These are phyloP conservation scores for Bursaphelenchus mucronatus DNA, from an alignment of 1,140 invertebrate species.

Conservation along the genomic window DNA sequence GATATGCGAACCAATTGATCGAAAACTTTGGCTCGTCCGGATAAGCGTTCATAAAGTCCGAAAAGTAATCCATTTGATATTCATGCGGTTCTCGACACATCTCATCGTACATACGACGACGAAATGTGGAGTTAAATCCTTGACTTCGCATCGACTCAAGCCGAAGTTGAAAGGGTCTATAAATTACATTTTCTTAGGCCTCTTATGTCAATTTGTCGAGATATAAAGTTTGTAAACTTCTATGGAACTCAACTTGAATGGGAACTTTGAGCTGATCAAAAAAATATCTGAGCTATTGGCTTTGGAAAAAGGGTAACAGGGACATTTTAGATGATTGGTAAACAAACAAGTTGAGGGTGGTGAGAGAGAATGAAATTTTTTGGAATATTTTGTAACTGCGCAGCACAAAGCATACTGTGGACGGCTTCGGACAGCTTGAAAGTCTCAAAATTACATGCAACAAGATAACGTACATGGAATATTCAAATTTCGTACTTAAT, in stretches of 20 bases:
- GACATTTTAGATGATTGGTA: not conserved
- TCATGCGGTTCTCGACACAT: not conserved
- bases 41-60: slow-evolving; percentile 3
- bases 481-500: too few relatives aligned
- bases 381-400: not conserved
- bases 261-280: not conserved
- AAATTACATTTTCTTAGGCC: not conserved
- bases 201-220: not conserved
- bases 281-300: not conserved
- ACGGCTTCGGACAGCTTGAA: not conserved
- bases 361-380: not conserved
- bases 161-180: not conserved
- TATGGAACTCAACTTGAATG: too few relatives aligned
- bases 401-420: not conserved
- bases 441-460: not conserved
- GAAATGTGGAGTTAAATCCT: not conserved
- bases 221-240: not conserved
- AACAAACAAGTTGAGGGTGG: too few relatives aligned
- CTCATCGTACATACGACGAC: not conserved
- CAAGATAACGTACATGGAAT: too few relatives aligned
- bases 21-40: slow-evolving; percentile 11
- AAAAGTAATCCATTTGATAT: slow-evolving; percentile 1
- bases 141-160: not conserved
- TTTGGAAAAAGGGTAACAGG: not conserved
- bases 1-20: slow-evolving; percentile 5